Percentiles rank a stretch among this genome's conserved stretches.
phyloP scores from a whole-genome alignment of 2,888 invertebrate genomes.

The Meteorus colon region DNA sequence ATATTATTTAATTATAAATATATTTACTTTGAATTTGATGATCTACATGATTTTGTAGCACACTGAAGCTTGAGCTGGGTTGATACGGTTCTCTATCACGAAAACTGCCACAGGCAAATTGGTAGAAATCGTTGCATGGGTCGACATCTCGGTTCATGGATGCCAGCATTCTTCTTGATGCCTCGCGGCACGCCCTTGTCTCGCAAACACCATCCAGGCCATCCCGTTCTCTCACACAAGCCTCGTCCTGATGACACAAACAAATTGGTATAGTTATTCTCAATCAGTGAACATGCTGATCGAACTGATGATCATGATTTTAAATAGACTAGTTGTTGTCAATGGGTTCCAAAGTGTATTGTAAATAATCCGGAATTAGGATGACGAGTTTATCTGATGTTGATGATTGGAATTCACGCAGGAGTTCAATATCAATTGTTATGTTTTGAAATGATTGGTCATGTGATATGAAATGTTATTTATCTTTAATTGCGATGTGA shows the following conservation, averaged over 20 bases:
- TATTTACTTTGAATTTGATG: constrained; percentile 72
- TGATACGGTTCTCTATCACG: constrained; percentile 63
- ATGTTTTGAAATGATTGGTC: too few species aligned
- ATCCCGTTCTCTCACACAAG: constrained; percentile 68
- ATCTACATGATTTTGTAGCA: constrained; percentile 71
- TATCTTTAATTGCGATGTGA: too few species aligned
- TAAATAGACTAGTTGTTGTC: not conserved
- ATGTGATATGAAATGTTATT: too few species aligned
- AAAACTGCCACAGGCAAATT: constrained; percentile 73
- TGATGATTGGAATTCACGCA: too few species aligned
- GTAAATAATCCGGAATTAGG: too few species aligned
- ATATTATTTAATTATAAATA: constrained; percentile 44
- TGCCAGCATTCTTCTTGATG: constrained; percentile 68
- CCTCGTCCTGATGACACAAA: constrained; percentile 66
- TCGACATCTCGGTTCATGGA: constrained; percentile 70
- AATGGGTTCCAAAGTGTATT: too few species aligned
- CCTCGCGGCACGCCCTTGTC: constrained; percentile 67
- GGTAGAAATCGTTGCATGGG: constrained; percentile 74
- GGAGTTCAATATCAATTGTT: too few species aligned
- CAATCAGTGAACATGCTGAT: not conserved
- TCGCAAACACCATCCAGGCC: constrained; percentile 68
- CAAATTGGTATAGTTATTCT: not conserved
- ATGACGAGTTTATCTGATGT: too few species aligned
- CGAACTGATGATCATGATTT: too few species aligned
- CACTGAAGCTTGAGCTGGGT: constrained; percentile 69